A percentile compares a stretch with the other conserved stretches of the same genome.
These are phyloP conservation scores for Lepidochrysops patricia DNA, from an alignment of 2,888 invertebrate genomes.

Conservation along the genomic window DNA sequence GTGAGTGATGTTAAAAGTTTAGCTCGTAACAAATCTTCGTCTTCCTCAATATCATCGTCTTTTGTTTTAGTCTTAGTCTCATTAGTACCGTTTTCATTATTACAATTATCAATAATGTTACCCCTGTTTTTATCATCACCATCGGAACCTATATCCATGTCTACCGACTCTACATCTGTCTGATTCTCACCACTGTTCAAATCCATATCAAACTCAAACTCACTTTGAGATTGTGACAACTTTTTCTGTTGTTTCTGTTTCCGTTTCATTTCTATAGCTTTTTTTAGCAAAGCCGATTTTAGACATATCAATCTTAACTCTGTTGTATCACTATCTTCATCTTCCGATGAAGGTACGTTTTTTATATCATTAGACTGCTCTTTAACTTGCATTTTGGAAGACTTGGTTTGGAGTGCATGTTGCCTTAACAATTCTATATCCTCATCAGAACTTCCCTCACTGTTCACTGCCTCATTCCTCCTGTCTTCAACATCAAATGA, in stretches of 20 bases:
- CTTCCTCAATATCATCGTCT: conserved; percentile 69
- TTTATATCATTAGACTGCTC: conserved; percentile 27
- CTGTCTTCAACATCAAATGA: conserved; percentile 27
- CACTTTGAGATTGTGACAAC: conserved; percentile 46
- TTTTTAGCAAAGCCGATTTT: conserved; percentile 80
- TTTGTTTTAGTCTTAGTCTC: not conserved
- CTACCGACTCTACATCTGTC: conserved; percentile 67
- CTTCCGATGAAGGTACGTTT: conserved; percentile 42
- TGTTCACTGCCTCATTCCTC: conserved; percentile 23
- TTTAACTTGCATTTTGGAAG: conserved; percentile 34
- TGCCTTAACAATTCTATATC: conserved; percentile 61
- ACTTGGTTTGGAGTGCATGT: conserved; percentile 62
- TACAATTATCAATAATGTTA: conserved; percentile 24
- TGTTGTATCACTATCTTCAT: conserved; percentile 76
- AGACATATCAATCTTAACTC: conserved; percentile 78
- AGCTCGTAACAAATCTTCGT: conserved; percentile 76
- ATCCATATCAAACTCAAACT: conserved; percentile 25
- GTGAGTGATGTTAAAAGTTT: conserved; percentile 74
- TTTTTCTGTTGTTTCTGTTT: conserved; percentile 55
- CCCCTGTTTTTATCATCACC: conserved; percentile 52
- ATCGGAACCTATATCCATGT: conserved; percentile 70
- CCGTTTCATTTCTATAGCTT: conserved; percentile 74
- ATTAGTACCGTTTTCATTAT: conserved; percentile 11
- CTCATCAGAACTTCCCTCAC: conserved; percentile 55
- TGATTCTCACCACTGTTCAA: conserved; percentile 40